Evolutionary conservation across 1,140 invertebrate species (phyloP).

Genomic region (Drosophila subpulchrella): DNA sequence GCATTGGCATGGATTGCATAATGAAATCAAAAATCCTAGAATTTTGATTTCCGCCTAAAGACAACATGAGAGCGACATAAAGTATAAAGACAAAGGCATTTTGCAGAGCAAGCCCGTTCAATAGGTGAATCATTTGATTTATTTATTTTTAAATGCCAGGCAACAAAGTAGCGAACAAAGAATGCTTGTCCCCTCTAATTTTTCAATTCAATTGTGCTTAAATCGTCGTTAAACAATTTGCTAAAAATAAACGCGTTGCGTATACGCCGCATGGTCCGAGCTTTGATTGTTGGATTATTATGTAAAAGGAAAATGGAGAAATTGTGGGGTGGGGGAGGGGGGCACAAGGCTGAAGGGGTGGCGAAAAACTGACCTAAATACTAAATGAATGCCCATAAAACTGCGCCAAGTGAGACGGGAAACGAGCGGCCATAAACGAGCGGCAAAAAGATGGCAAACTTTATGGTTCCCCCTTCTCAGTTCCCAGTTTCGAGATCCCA

Average conservation of each 20-base stretch:
- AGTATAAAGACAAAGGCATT: conserved; percentile 28
- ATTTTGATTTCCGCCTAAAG: conserved; percentile 47
- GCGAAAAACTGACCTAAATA: conserved; percentile 77
- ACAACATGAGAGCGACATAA: background rate
- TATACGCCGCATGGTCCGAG: conserved; percentile 55
- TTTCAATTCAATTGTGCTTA: conserved; percentile 43
- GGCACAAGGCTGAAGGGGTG: background rate
- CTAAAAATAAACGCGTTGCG: conserved; percentile 77
- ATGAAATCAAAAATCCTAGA: conserved; percentile 29
- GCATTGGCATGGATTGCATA: conserved; percentile 69
- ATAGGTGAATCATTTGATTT: conserved; percentile 42
- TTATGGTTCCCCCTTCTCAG: conserved; percentile 10
- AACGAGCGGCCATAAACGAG: conserved; percentile 47
- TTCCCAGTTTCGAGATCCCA: background rate
- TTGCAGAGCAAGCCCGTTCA: conserved; percentile 16
- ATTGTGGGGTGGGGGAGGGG: conserved; percentile 9
- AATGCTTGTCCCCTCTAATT: conserved; percentile 6
- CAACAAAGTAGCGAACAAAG: conserved; percentile 25
- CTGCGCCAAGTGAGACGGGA: conserved; percentile 41
- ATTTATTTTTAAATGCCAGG: conserved; percentile 38
- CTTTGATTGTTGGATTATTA: conserved; percentile 57
- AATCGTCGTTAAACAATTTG: conserved; percentile 77
- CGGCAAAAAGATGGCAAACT: conserved; percentile 42
- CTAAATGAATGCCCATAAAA: conserved; percentile 79
- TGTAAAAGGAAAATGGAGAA: conserved; percentile 52